Base-by-base conservation (phyloP, 2,888 invertebrate species). In the Ophion ventricosus region DNA sequence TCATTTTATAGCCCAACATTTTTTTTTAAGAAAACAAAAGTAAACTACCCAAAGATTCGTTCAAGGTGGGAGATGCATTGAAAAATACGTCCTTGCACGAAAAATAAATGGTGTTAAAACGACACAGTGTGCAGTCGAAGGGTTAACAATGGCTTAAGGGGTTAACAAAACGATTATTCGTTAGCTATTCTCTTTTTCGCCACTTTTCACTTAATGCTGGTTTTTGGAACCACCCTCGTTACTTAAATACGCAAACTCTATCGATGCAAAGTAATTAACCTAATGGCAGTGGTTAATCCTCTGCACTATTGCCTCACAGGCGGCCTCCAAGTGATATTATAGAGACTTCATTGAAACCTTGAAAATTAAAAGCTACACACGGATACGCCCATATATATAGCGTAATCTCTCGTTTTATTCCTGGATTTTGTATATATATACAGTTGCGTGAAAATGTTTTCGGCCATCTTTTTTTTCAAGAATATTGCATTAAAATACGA, bases 201-300 rank as follows among this genome's bases (percentile, higher is more conserved):
- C 23, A 23, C 23, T 49, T 17, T 49, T 49, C 17, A 49, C 49
- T 49, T 17, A 49, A 17, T 49, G 17, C 17, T 17, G 35, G 59
- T 3, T 40, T 40, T 54, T 57, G 57, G 26, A 78, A 74, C 67
- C n/a, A 61, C 59, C 76, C 59, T 76, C 80, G 69, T 80, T 80
- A 82, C 70, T 82, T 70, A 69, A 82, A 77, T 82, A 77, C 80
- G 72, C 67, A 54, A 79, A 84, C 74, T 82, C 73, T 64, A 74
- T 75, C 79, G 73, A 85, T 61, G 82, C 64, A 70, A 59, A 80
- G 80, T 83, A 80, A 85, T 86, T 82, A 66, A 78, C 80, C 83
- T 85, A 75, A 86, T 85, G 72, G 82, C 29, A 20, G 49, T 54
- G 63, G 49, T 67, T 73, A 73, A 61, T 23, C n/a, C 43, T 14